These are phyloP conservation scores for Diarsia mendica DNA, from an alignment of 2,888 invertebrate species.

Conservation along the genomic window DNA sequence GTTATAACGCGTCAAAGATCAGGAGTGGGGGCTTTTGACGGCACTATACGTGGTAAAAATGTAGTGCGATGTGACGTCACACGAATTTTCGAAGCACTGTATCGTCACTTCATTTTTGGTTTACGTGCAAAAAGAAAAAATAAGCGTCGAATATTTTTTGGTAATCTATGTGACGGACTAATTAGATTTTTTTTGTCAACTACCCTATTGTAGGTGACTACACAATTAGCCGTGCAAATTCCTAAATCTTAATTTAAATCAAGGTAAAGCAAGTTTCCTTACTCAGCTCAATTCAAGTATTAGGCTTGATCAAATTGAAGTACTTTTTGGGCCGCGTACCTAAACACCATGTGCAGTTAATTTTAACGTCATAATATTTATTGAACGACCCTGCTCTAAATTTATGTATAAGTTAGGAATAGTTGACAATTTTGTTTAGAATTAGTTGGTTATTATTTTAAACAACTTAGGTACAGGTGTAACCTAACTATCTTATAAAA, in stretches of 20 bases:
- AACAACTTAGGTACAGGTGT: neutral
- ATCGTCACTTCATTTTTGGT: too few relatives aligned
- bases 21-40: too few relatives aligned
- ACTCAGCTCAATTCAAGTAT: slow-evolving; percentile 4
- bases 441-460: neutral
- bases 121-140: too few relatives aligned
- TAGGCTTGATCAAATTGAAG: neutral
- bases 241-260: neutral
- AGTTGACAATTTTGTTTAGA: neutral
- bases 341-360: neutral
- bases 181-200: too few relatives aligned
- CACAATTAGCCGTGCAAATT: neutral
- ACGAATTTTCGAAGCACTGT: too few relatives aligned
- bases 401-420: neutral
- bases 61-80: too few relatives aligned
- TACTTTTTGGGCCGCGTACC: neutral
- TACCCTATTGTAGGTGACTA: neutral
- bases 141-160: too few relatives aligned
- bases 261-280: slow-evolving; percentile 30
- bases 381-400: slow-evolving; percentile 1
- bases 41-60: too few relatives aligned
- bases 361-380: slow-evolving; percentile 13
- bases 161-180: too few relatives aligned
- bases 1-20: too few relatives aligned
- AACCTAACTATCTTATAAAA: neutral